Base-by-base conservation (phyloP, 1,140 invertebrate species). In the Macrocentrus cingulum region DNA sequence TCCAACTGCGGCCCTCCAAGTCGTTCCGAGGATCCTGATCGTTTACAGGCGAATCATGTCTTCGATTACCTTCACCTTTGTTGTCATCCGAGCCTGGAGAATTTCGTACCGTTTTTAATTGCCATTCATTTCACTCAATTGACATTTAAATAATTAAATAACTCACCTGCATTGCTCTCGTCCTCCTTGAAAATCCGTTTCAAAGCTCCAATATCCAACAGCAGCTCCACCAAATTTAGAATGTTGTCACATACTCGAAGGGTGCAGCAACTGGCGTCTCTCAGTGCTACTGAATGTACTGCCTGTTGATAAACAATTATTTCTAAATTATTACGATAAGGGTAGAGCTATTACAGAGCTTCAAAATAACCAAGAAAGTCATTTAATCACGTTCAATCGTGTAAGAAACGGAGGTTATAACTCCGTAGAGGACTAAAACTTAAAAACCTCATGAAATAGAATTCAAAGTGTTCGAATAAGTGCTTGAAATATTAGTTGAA, bases 241-340 rank as follows among this genome's bases (percentile, higher is more conserved):
- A 97, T 89, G 2, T 90, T 89, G 75, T 97, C 94, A 75, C 95
- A 90, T 1, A 97, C 91, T 20, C 92, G 83, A 1, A 94, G 77
- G 0, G 91, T 91, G 67, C 90, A 92, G 61, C 88, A 87, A 60
- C 81, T 82, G 60, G 75, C 84, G 61, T 93, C 89, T 63, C 91
- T 85, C 60, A 91, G 82, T 1, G 91, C 87, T 6, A 95, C 87
- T 51, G 88, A 86, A 74, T 96, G 94, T 0, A 97, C 85, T 2
- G 91, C 93, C 89, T 94, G n/a, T n/a, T n/a, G n/a, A n/a, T n/a
- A n/a, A n/a, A n/a, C n/a, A n/a, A n/a, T n/a, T n/a, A n/a, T n/a
- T n/a, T n/a, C n/a, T n/a, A n/a, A n/a, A n/a, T n/a, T n/a, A n/a
- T n/a, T n/a, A n/a, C n/a, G n/a, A n/a, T n/a, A n/a, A n/a, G n/a